Evolutionary conservation across 2,888 invertebrate genomes (phyloP), one percentile per base, ranked within the genome.

Genomic region (Macrosoma leucophasiata): DNA sequence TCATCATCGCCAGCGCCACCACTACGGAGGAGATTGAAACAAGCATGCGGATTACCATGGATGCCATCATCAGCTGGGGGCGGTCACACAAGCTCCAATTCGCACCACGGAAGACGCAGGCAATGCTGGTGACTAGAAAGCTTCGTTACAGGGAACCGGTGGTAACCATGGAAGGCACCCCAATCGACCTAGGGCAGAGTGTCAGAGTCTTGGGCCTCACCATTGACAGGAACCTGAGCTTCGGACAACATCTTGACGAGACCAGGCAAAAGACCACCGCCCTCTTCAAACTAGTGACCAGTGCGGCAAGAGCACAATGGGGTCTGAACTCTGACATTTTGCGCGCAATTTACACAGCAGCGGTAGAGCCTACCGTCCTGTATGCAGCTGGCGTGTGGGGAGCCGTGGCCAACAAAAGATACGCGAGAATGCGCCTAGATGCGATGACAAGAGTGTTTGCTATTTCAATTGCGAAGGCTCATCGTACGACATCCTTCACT

Each of bases 401-500:
- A 6, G 15, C 29, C 2, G 39, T 35, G 7, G 23, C 23, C 1
- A 10, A 30, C 4, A 13, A 15, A 3, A 10, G 18, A 12, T 29
- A 23, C 12, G 13, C 33, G 4, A 24, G 12, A 13, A 27, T 21
- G 6, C 29, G 25, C 14, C 31, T 39, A 4, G 11, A 28, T 14
- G 17, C 19, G 1, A 3, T 39, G 8, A 36, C 29, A 4, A 32
- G 41, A 14, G 27, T 23, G 2, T 40, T 38, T 14, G 38, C 38
- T 1, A 24, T 28, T 18, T 38, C 33, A 20, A 32, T 40, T 1
- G 10, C 15, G 3, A 35, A 29, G 22, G 34, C 43, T 0, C 33
- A 45, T 13, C 23, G 43, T 0, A 46, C 44, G 1, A 33, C 33
- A 3, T 45, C 46, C 1, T 27, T 41, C 1, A 40, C 17, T 3